These are phyloP conservation scores for Eonycteris spelaea DNA, from an alignment of 2,113 vertebrate genomes.

Conservation along the genomic window DNA sequence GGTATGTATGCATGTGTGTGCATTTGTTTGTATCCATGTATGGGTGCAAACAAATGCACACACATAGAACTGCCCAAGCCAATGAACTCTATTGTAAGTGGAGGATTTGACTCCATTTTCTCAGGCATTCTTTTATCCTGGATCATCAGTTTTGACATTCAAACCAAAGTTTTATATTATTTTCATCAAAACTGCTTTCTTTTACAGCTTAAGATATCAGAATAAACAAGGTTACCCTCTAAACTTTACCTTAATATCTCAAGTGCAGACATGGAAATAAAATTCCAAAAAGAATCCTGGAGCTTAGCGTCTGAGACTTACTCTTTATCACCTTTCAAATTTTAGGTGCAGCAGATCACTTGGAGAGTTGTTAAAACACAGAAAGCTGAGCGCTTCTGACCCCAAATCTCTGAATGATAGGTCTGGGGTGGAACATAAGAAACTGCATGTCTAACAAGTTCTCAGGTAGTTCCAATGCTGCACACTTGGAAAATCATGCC, in stretches of 20 bases:
- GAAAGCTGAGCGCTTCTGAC: no score
- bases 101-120: neutral
- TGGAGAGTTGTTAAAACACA: neutral
- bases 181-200: neutral
- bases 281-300: neutral
- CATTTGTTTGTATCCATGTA: neutral
- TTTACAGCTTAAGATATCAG: neutral
- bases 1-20: neutral
- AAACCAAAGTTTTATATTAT: neutral
- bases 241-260: neutral
- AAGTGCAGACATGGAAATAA: neutral
- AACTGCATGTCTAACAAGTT: neutral
- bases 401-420: neutral
- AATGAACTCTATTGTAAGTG: neutral
- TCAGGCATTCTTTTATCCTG: neutral
- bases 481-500: neutral
- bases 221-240: neutral
- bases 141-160: neutral
- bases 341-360: neutral
- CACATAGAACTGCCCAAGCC: no score
- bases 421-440: neutral
- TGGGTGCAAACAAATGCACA: neutral
- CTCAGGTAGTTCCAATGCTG: neutral
- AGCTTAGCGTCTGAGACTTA: neutral
- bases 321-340: neutral